phyloP scores from a whole-genome alignment of 64 coral and sea anemone species.

The Astreopora myriophthalma region DNA sequence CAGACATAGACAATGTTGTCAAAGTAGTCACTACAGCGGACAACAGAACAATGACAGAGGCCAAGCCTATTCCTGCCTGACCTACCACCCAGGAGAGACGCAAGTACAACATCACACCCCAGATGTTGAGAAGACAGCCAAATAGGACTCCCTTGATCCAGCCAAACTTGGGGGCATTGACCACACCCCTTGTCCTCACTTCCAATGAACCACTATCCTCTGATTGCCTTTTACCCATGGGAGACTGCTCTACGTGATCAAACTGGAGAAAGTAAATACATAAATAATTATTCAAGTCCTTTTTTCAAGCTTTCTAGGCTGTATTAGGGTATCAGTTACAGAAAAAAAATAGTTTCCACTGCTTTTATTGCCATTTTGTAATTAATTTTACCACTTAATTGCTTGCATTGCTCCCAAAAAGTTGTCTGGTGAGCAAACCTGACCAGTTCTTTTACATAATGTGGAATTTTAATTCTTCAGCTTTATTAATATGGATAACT shows the following conservation, averaged over 20 bases:
- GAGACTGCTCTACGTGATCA: neutral
- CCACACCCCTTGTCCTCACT: neutral
- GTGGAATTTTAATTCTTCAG: no score
- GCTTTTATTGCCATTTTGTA: no score
- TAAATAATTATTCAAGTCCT: neutral
- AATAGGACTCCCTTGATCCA: constrained; percentile 98
- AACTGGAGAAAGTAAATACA: neutral
- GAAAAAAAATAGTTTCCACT: no score
- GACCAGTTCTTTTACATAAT: no score
- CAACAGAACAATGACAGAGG: constrained; percentile 81
- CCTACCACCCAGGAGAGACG: constrained; percentile 92
- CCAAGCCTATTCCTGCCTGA: constrained; percentile 92
- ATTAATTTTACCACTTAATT: no score
- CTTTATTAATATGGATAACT: no score
- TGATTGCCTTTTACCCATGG: neutral
- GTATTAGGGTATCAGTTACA: no score
- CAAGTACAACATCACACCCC: constrained; percentile 97
- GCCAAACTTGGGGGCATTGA: constrained; percentile 83
- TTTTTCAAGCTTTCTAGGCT: no score
- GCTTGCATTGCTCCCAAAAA: no score
- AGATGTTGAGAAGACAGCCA: constrained; percentile 94
- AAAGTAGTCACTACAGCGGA: constrained; percentile 87
- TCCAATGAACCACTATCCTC: neutral
- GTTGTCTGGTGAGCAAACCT: no score
- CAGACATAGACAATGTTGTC: constrained; percentile 96